Conservation (phyloP, 1,140 invertebrate species). For the Bombus fervidus region DNA sequence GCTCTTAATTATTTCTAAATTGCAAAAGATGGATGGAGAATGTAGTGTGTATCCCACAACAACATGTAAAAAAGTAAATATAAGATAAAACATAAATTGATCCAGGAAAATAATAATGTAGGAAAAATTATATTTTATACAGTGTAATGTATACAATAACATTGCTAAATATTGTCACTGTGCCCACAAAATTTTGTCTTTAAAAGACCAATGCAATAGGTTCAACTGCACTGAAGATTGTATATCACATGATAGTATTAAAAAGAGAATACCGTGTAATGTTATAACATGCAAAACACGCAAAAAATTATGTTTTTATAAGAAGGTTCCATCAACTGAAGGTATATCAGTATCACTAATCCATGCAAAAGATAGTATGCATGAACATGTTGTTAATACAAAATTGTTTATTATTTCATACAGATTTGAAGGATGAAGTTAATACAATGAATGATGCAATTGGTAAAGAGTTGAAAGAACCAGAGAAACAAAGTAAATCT, state of each 20-base stretch:
- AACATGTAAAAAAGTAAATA: constrained; percentile 26
- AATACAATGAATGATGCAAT: background rate
- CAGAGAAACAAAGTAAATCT: constrained; percentile 1
- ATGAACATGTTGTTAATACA: background rate
- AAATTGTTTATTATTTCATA: constrained; percentile 8
- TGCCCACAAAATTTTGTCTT: constrained; percentile 2
- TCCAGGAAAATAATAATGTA: background rate
- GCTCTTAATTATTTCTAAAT: constrained; percentile 56
- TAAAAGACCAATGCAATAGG: constrained; percentile 17
- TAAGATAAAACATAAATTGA: background rate
- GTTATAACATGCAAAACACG: constrained; percentile 25
- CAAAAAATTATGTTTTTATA: constrained; percentile 3
- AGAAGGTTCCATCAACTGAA: background rate
- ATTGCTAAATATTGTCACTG: constrained; percentile 34
- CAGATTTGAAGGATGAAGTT: background rate
- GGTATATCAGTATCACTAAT: background rate
- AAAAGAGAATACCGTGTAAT: constrained; percentile 16
- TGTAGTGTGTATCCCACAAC: background rate
- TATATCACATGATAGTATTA: background rate
- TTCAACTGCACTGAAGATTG: constrained; percentile 1
- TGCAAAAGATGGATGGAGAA: constrained; percentile 58
- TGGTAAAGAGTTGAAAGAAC: background rate
- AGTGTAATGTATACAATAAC: constrained; percentile 23
- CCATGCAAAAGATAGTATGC: background rate
- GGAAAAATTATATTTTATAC: background rate